Evolutionary conservation across 2,888 invertebrate genomes (phyloP), one percentile per base, ranked within the genome.

Genomic region (Pandemis corylana): DNA sequence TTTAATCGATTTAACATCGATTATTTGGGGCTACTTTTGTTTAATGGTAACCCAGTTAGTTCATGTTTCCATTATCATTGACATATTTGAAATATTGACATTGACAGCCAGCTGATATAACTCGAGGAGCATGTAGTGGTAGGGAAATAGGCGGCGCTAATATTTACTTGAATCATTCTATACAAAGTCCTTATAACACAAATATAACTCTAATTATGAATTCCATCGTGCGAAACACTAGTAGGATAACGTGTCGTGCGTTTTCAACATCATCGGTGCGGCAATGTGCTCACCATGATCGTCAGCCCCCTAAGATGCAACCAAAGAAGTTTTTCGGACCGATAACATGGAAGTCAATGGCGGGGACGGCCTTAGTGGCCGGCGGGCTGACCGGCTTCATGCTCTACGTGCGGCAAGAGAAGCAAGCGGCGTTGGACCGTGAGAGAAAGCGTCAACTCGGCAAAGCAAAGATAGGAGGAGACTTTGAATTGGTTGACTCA

Each of bases 401-500:
- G 96, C 91, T 96, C 77, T 97, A 98, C 85, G 94, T 98, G 1
- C 97, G 97, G 87, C 95, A 95, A 71, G 96, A 98, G 87, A 99
- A 99, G 88, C 97, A 98, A 85, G 94, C 95, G 77, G 95, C 95
- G 6, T 80, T 96, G 9, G 95, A 97, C 70, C 96, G 95, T 62
- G 98, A 98, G 83, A 95, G 98, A 53, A 97, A 97, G 82, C 94
- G 97, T 73, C 96, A 97, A 81, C 90, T 99, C 7, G 99, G 99
- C 0, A 99, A 99, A 91, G 97, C 98, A 2, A 95, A 97, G 66
- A 98, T 99, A 78, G 99, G 99, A 51, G 99, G 99, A 6, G 93
- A 95, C 49, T 99, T 99, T 95, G 98, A 98, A 83, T 90, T 99
- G 44, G 90, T 97, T 0, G 96, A 98, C 90, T 90, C 96, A 3